Base-by-base conservation (phyloP, 2,797 vertebrate genomes). In the Morus bassanus region DNA sequence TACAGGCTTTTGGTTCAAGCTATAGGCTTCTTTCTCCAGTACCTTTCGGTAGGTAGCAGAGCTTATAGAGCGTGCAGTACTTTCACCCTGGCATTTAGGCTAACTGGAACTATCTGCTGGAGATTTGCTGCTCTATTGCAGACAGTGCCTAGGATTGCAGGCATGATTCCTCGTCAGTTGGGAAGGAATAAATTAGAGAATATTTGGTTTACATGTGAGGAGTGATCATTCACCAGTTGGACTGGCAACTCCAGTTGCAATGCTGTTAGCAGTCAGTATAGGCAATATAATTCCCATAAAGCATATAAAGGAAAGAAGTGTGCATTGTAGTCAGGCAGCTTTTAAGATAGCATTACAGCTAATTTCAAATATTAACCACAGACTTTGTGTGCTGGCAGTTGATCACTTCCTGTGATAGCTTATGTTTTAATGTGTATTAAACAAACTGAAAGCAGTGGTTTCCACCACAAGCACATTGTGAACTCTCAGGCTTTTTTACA, bases 401-500 rank as follows among this genome's bases (percentile, higher is more conserved):
- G 82, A 91, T 92, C 17, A 6, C 33, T 93, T 96, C 87, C 95
- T 60, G 23, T 64, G 60, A 64, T 83, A 76, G 63, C 81, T 93
- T 25, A 59, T 81, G 39, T 69, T 87, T 89, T 89, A 81, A 69
- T n/a, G 24, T 84, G 35, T 73, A 51, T 67, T 84, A 60, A 95
- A 89, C 43, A 94, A 54, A 69, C 8, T 43, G 80, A 93, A 94
- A 94, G 25, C 56, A 74, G 69, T 30, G 57, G 82, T 81, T 95
- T 94, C 35, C 24, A 65, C 76, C 61, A 35, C 65, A 93, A 75
- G 57, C 95, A 65, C 83, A 59, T 30, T 24, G 10, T 77, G 57
- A 90, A 70, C 69, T 88, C 61, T 65, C 50, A 33, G 61, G 23
- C 37, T 85, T 86, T 64, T 17, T 57, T 81, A 37, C 8, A 68